Conservation (phyloP, 2,113 vertebrate species). For the Romanogobio albipinnatus region DNA sequence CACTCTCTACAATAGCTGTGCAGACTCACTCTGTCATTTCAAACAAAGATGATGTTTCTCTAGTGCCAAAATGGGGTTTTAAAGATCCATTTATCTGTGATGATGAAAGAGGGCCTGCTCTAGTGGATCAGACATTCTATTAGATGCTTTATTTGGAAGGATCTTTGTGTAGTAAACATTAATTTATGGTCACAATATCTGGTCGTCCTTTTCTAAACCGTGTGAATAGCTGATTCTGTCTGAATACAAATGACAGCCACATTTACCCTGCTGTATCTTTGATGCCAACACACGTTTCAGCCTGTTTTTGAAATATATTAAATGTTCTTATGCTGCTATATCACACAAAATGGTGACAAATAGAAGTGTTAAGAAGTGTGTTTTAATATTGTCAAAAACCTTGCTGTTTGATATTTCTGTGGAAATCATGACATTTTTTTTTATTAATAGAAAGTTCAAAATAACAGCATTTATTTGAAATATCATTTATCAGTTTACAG, state of each 20-base stretch:
- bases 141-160: background rate
- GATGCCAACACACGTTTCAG: background rate
- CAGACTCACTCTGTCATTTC: slow-evolving; percentile 11
- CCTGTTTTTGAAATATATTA: background rate
- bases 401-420: background rate
- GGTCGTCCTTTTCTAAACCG: background rate
- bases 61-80: background rate
- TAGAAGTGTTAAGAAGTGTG: background rate
- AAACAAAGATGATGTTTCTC: slow-evolving; percentile 21
- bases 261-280: background rate
- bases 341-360: background rate
- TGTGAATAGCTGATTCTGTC: background rate
- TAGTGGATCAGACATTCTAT: slow-evolving; percentile 15
- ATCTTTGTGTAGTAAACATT: slow-evolving; percentile 19
- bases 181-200: background rate
- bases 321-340: background rate
- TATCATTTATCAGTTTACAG: background rate
- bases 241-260: background rate
- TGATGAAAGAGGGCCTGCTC: background rate
- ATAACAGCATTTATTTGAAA: background rate
- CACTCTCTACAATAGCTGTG: background rate
- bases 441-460: background rate
- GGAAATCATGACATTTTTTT: background rate
- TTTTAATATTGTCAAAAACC: background rate
- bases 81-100: slow-evolving; percentile 7